A percentile compares a stretch with the other conserved stretches of the same genome.
phyloP scores from a whole-genome alignment of 92 coral and sea anemone genomes.

The Diadumene lineata region DNA sequence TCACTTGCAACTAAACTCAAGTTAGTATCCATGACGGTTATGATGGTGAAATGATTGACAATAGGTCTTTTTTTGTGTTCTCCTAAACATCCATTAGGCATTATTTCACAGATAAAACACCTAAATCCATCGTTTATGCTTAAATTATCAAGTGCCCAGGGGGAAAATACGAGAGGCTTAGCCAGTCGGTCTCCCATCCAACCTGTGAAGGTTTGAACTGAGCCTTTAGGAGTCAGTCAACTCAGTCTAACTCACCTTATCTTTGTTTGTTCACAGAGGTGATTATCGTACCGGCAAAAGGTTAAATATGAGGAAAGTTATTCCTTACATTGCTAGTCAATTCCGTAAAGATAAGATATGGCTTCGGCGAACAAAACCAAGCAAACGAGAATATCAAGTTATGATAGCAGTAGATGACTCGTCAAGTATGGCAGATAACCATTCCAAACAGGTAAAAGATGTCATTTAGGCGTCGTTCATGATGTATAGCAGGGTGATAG shows the following conservation, averaged over 20 bases:
- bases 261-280: slow-evolving; percentile 63
- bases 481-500: no score
- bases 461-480: background rate
- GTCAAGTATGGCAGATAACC: slow-evolving; percentile 96
- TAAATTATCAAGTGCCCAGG: no score
- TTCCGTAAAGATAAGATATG: slow-evolving; percentile 98
- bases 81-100: no score
- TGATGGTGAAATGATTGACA: background rate
- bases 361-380: slow-evolving; percentile 92
- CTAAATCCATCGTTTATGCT: no score
- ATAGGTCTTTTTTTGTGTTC: no score
- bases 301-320: slow-evolving; percentile 93
- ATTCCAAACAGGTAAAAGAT: slow-evolving; percentile 86
- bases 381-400: slow-evolving; percentile 94
- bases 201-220: no score
- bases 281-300: slow-evolving; percentile 97
- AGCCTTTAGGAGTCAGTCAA: no score
- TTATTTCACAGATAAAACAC: no score
- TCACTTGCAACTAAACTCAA: slow-evolving; percentile 90
- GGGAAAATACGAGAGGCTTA: no score
- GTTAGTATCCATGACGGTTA: slow-evolving; percentile 44
- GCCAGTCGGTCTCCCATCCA: no score
- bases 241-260: no score
- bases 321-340: slow-evolving; percentile 98
- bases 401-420: slow-evolving; percentile 98